These are phyloP conservation scores for Caenorhabditis becei DNA, from an alignment of 2,888 invertebrate species.

Conservation along the genomic window DNA sequence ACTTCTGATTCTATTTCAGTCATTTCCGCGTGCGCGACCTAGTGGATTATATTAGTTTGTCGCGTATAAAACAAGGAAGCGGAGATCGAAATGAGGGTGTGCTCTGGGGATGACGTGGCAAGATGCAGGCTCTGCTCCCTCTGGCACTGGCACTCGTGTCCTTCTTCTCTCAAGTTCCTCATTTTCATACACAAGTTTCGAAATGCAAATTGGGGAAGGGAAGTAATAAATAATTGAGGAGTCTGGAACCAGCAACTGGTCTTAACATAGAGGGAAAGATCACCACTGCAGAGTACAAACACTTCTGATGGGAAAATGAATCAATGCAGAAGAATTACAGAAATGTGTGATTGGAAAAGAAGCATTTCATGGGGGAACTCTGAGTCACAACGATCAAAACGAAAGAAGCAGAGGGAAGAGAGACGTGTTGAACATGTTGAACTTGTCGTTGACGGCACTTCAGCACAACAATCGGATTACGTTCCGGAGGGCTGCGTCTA, in stretches of 20 bases:
- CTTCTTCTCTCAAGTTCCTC: conserved; percentile 33
- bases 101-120: background rate
- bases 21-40: conserved; percentile 32
- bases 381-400: background rate
- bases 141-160: background rate
- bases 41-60: conserved; percentile 25
- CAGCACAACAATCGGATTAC: conserved; percentile 14
- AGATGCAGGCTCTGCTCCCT: background rate
- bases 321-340: background rate
- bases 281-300: background rate
- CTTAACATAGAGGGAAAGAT: background rate
- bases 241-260: conserved; percentile 9
- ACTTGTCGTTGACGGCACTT: conserved; percentile 3
- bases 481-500: conserved; percentile 9
- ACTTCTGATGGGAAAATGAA: background rate
- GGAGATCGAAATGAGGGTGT: conserved; percentile 1
- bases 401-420: background rate
- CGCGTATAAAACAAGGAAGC: conserved; percentile 7
- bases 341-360: background rate
- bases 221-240: conserved; percentile 45
- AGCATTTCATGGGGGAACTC: conserved; percentile 6
- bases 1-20: conserved; percentile 44
- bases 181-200: conserved; percentile 26
- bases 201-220: conserved; percentile 36
- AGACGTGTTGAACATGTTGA: background rate